Percentiles rank a stretch among this genome's conserved stretches.
Conservation (phyloP, 2,888 invertebrate genomes). For the Ochropleura leucogaster region DNA sequence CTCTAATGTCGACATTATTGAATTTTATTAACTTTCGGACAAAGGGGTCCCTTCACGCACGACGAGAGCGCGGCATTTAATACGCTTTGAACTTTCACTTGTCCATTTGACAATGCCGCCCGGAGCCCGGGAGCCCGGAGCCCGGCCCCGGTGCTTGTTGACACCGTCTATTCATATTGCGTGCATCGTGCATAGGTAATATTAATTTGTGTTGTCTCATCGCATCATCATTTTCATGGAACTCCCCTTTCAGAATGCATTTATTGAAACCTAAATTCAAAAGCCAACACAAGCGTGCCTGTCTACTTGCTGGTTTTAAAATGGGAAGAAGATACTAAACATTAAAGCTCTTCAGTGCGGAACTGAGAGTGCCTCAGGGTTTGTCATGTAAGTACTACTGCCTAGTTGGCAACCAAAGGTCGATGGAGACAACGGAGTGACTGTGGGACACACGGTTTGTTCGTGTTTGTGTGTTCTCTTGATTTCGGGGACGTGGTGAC, state of each 20-base stretch:
- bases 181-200: background rate
- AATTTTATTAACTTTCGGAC: constrained; percentile 59
- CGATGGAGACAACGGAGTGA: background rate
- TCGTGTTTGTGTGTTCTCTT: constrained; percentile 44
- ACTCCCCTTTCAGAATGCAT: background rate
- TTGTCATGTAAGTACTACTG: no score
- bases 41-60: constrained; percentile 37
- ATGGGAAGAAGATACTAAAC: background rate
- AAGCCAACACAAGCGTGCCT: background rate
- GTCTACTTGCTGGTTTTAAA: background rate
- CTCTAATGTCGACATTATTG: constrained; percentile 58
- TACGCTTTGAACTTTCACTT: constrained; percentile 32
- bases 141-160: no score
- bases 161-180: background rate
- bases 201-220: background rate
- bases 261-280: background rate
- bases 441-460: background rate
- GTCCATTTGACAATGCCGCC: background rate
- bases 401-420: background rate
- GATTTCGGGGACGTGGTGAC: constrained; percentile 78
- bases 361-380: background rate
- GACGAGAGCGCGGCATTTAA: background rate
- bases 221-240: background rate
- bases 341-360: background rate
- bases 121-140: no score